Percentiles rank a stretch among this genome's conserved stretches.
Conservation (phyloP, 2,888 invertebrate genomes). For the Sinohyriopsis cumingii region DNA sequence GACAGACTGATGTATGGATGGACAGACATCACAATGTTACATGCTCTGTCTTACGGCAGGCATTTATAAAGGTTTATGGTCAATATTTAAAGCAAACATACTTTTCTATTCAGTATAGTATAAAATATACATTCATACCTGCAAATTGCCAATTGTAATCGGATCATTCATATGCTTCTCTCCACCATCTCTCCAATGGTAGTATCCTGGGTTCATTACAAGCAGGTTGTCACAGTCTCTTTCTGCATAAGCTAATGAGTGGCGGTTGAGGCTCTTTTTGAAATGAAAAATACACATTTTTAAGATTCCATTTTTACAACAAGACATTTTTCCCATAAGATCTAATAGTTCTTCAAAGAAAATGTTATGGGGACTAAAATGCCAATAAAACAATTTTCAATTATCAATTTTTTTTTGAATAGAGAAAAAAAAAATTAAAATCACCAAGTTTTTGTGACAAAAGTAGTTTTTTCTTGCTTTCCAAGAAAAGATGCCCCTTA, state of each 20-base stretch:
- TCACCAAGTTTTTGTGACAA: too few relatives aligned
- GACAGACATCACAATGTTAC: background rate
- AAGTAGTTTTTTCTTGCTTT: too few relatives aligned
- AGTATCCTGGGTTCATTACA: constrained; percentile 90
- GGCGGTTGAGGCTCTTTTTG: constrained; percentile 51
- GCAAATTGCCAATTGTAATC: constrained; percentile 83
- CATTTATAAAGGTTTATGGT: background rate
- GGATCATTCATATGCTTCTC: constrained; percentile 99
- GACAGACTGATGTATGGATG: background rate
- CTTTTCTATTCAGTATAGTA: background rate
- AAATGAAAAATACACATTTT: background rate
- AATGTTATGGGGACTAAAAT: too few relatives aligned
- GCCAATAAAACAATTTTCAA: too few relatives aligned
- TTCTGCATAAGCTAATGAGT: constrained; percentile 80
- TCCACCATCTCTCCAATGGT: constrained; percentile 96
- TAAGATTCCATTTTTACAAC: background rate
- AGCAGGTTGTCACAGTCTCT: constrained; percentile 82
- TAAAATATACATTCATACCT: constrained; percentile 72
- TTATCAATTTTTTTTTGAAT: too few relatives aligned
- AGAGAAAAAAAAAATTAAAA: too few relatives aligned
- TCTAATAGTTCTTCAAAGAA: too few relatives aligned
- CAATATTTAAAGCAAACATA: background rate
- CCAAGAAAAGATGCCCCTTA: too few relatives aligned
- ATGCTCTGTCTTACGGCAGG: background rate
- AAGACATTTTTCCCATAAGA: too few relatives aligned